These are phyloP conservation scores for Fopius arisanus DNA, from an alignment of 1,140 invertebrate species.

Conservation along the genomic window DNA sequence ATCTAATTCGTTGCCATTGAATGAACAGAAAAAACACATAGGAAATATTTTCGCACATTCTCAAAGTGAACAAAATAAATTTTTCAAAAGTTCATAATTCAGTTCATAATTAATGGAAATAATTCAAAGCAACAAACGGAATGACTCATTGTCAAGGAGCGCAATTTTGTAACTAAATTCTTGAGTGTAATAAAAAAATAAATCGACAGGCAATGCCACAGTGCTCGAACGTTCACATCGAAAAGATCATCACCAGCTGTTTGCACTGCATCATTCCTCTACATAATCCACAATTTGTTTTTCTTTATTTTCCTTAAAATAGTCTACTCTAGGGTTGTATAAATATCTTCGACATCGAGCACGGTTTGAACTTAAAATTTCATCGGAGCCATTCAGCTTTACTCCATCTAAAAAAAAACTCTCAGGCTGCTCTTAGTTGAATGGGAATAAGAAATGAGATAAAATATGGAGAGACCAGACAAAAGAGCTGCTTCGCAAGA, in stretches of 20 bases:
- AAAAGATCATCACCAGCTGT: conserved; percentile 50
- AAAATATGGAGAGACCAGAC: background rate
- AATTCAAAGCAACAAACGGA: background rate
- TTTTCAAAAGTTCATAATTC: too few relatives aligned
- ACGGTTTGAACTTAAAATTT: conserved; percentile 37
- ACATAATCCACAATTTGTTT: background rate
- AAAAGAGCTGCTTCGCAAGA: background rate
- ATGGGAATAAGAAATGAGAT: conserved; percentile 3
- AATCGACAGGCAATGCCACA: conserved; percentile 50
- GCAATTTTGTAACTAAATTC: background rate
- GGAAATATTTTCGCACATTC: background rate
- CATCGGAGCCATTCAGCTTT: background rate
- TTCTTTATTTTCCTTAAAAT: conserved; percentile 27
- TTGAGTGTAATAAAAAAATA: background rate
- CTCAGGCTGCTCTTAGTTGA: background rate
- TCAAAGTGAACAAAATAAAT: too few relatives aligned
- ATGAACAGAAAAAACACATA: background rate
- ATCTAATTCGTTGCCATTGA: conserved; percentile 27
- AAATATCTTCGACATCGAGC: conserved; percentile 47
- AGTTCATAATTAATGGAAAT: background rate
- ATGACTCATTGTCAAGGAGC: background rate
- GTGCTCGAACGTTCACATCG: conserved; percentile 42
- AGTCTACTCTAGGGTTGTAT: conserved; percentile 43
- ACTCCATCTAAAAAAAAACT: conserved; percentile 7
- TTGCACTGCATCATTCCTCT: conserved; percentile 38